phyloP scores from a whole-genome alignment of 2,797 vertebrate genomes.

The Bucorvus abyssinicus region DNA sequence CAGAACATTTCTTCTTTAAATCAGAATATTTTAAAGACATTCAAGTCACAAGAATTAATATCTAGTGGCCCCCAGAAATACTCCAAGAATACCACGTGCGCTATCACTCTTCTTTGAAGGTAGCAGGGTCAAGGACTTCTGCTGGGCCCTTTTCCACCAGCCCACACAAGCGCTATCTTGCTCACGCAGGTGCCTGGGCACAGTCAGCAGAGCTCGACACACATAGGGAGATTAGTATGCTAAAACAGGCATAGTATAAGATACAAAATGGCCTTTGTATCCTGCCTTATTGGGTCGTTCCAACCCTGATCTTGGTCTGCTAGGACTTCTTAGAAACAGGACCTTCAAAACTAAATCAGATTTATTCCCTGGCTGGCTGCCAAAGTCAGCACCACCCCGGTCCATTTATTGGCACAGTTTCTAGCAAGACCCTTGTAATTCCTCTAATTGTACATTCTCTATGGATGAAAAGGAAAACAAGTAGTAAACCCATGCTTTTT shows the following conservation, averaged over 20 bases:
- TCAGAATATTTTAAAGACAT: neutral
- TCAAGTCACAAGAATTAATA: neutral
- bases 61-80: neutral
- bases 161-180: neutral
- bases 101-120: neutral
- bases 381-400: constrained; percentile 20
- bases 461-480: neutral
- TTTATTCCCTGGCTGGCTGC: neutral
- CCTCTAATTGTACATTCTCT: neutral
- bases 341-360: constrained; percentile 3
- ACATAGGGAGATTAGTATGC: neutral
- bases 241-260: neutral
- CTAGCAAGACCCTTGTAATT: neutral
- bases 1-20: neutral
- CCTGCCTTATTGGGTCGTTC: neutral
- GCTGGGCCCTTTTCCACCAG: neutral
- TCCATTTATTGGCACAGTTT: neutral
- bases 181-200: neutral
- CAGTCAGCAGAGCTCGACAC: neutral
- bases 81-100: neutral
- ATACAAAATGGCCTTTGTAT: neutral
- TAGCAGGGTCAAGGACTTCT: neutral
- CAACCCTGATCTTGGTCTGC: neutral
- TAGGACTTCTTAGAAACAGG: neutral
- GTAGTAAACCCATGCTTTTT: neutral